These are phyloP conservation scores for Philotrypesis tridentata DNA, from an alignment of 1,140 invertebrate species.

Conservation along the genomic window DNA sequence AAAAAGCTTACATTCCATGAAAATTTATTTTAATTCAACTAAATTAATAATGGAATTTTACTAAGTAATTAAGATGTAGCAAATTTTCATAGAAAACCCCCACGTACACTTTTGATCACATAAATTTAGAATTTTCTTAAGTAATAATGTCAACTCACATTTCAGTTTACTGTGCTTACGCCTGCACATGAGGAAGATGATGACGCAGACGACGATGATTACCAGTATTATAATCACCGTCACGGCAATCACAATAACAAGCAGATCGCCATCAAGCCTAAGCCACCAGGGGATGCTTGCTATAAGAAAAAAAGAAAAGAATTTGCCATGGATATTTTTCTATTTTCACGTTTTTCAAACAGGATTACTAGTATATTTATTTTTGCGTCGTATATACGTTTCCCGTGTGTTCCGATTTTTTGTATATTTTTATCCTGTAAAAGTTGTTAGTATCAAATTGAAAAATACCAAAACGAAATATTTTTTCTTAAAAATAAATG, in stretches of 20 bases:
- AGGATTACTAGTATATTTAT: not conserved
- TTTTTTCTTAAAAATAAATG: too few relatives aligned
- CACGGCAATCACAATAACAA: conserved; percentile 84
- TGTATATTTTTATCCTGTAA: too few relatives aligned
- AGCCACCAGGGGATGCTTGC: conserved; percentile 85
- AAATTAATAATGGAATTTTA: too few relatives aligned
- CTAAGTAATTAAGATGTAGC: too few relatives aligned
- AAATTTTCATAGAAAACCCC: not conserved
- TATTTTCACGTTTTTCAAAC: not conserved
- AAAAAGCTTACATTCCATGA: not conserved
- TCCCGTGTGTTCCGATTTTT: too few relatives aligned
- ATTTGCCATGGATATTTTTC: conserved; percentile 12
- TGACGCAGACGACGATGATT: conserved; percentile 86
- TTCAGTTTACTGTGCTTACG: conserved; percentile 86
- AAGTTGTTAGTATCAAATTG: too few relatives aligned
- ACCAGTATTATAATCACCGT: conserved; percentile 84
- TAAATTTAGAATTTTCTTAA: not conserved
- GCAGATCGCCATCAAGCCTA: conserved; percentile 82
- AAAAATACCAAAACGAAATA: too few relatives aligned
- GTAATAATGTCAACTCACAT: conserved; percentile 81
- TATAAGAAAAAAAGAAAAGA: conserved; percentile 61
- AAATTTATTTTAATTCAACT: too few relatives aligned
- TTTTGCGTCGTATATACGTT: not conserved
- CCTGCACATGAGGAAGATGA: conserved; percentile 87
- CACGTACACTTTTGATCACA: not conserved